These are phyloP conservation scores for Psix sp. DNA, from an alignment of 1,140 invertebrate species.

Conservation along the genomic window DNA sequence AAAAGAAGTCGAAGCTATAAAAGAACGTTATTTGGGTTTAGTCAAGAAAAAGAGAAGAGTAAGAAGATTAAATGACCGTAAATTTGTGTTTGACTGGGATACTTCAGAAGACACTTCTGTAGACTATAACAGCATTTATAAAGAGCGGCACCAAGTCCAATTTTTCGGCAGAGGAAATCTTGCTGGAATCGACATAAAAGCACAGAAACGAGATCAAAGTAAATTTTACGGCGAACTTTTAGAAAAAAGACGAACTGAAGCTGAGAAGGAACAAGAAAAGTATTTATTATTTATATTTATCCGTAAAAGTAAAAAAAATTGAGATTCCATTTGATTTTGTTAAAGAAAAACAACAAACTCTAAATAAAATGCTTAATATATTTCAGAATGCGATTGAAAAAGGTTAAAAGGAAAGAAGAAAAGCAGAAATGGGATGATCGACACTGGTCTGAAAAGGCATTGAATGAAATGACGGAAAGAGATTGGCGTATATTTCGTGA, in stretches of 20 bases:
- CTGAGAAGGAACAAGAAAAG: slow-evolving; percentile 98
- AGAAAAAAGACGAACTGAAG: slow-evolving; percentile 95
- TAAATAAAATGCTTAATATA: slow-evolving; percentile 12
- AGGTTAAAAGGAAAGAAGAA: slow-evolving; percentile 96
- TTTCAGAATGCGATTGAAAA: slow-evolving; percentile 88
- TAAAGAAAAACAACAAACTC: slow-evolving; percentile 3
- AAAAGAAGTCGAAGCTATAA: slow-evolving; percentile 93
- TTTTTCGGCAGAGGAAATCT: slow-evolving; percentile 98
- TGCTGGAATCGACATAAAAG: slow-evolving; percentile 97
- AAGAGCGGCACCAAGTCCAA: slow-evolving; percentile 96
- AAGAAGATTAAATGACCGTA: slow-evolving; percentile 95
- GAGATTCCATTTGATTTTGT: too few species aligned
- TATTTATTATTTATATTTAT: slow-evolving; percentile 78
- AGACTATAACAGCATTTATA: slow-evolving; percentile 98
- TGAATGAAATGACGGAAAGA: slow-evolving; percentile 97
- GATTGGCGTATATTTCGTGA: slow-evolving; percentile 99
- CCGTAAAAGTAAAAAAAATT: too few species aligned
- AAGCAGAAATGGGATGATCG: slow-evolving; percentile 99
- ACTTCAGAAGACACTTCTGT: slow-evolving; percentile 97
- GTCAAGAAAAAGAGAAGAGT: slow-evolving; percentile 96
- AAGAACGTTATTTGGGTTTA: slow-evolving; percentile 96
- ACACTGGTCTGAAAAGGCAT: slow-evolving; percentile 97
- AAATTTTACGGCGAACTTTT: slow-evolving; percentile 98
- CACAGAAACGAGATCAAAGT: slow-evolving; percentile 97
- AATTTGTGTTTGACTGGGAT: slow-evolving; percentile 99